phyloP scores from a whole-genome alignment of 2,113 vertebrate genomes.

The Menura novaehollandiae region DNA sequence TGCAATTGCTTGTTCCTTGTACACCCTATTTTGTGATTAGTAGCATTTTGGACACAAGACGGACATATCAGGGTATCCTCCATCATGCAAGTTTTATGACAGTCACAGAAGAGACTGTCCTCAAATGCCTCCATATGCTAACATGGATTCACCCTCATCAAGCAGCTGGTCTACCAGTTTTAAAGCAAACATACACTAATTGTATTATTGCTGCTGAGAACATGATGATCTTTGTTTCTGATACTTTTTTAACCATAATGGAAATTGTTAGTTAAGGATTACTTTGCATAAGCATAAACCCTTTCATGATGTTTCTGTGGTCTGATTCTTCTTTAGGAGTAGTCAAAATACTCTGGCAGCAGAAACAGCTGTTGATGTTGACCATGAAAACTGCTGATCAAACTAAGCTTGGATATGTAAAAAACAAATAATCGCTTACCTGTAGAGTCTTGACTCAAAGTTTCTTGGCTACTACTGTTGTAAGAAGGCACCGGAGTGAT shows the following conservation, averaged over 20 bases:
- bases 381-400: background rate
- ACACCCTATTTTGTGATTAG: background rate
- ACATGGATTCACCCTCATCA: background rate
- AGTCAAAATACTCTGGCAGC: background rate
- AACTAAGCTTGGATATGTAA: background rate
- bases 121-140: background rate
- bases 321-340: background rate
- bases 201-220: background rate
- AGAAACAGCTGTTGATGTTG: background rate
- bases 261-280: background rate
- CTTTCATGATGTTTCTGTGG: background rate
- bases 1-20: background rate
- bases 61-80: background rate
- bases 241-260: background rate
- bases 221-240: background rate
- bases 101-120: background rate
- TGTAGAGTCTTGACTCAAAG: slow-evolving; percentile 80
- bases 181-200: background rate
- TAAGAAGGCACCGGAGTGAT: slow-evolving; percentile 85
- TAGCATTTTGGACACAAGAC: background rate
- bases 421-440: slow-evolving; percentile 64
- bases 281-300: background rate
- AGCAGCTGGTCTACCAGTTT: background rate
- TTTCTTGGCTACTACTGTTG: slow-evolving; percentile 86
- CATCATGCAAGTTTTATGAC: background rate